phyloP scores from a whole-genome alignment of 1,140 invertebrate genomes.

The Caenorhabditis brenneri region DNA sequence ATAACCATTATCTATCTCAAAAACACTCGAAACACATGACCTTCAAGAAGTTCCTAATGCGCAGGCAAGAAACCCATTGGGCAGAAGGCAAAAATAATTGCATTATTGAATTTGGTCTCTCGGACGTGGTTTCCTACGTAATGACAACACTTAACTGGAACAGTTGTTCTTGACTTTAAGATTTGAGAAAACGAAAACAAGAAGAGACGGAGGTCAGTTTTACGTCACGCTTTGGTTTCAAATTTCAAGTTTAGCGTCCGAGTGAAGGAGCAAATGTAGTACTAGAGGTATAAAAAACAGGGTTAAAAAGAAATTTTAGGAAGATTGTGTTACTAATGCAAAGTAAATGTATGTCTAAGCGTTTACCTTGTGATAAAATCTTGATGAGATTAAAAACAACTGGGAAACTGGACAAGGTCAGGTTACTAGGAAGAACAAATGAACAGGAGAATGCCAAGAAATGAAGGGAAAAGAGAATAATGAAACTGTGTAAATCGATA shows the following conservation, averaged over 20 bases:
- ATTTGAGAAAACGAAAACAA: not conserved
- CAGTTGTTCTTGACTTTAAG: not conserved
- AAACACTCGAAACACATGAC: constrained; percentile 14
- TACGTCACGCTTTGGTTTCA: constrained; percentile 14
- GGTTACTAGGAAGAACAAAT: no score
- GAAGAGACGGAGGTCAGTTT: not conserved
- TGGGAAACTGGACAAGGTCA: not conserved
- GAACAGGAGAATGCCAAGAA: no score
- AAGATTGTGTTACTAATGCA: constrained; percentile 20
- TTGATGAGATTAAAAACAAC: not conserved
- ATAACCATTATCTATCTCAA: constrained; percentile 11
- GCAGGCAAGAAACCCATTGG: constrained; percentile 13
- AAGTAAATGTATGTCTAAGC: not conserved
- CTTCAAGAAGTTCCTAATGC: not conserved
- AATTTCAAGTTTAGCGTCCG: constrained; percentile 14
- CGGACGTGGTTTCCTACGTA: not conserved
- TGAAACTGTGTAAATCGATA: not conserved
- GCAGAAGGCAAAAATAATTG: constrained; percentile 27
- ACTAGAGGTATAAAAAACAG: not conserved
- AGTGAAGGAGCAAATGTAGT: not conserved
- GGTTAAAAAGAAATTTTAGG: not conserved
- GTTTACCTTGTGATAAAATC: constrained; percentile 3
- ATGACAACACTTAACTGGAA: not conserved
- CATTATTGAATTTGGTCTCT: not conserved
- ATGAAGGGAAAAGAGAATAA: not conserved